Conservation (phyloP, 2,797 vertebrate species). For the Parotocinclus haroldoi region DNA sequence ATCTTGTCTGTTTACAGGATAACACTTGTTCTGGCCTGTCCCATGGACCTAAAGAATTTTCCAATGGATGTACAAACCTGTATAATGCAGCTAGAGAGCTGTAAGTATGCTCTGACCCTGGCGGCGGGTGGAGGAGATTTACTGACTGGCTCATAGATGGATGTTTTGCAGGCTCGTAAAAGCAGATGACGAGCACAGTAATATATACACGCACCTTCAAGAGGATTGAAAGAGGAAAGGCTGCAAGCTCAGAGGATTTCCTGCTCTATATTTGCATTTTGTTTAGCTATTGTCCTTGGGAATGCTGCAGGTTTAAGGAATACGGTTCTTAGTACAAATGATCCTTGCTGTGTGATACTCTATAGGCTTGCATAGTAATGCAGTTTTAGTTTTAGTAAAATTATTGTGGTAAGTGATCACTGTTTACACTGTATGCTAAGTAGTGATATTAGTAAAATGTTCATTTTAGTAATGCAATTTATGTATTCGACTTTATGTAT, state of each 20-base stretch:
- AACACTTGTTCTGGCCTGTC: conserved; percentile 82
- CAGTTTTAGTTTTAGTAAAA: background rate
- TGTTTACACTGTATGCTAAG: too few relatives aligned
- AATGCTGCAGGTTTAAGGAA: conserved; percentile 14
- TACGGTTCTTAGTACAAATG: too few relatives aligned
- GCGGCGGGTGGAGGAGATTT: conserved; percentile 45
- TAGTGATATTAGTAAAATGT: too few relatives aligned
- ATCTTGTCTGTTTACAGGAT: conserved; percentile 68
- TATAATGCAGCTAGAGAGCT: conserved; percentile 99
- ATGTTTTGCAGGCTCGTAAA: conserved; percentile 46
- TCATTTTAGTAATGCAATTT: too few relatives aligned
- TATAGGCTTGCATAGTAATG: too few relatives aligned
- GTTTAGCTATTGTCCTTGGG: conserved; percentile 38
- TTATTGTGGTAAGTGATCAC: too few relatives aligned
- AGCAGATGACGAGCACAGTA: conserved; percentile 51
- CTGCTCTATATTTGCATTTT: conserved; percentile 14
- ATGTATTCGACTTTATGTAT: too few relatives aligned
- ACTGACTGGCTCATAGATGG: conserved; percentile 53
- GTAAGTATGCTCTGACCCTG: conserved; percentile 75
- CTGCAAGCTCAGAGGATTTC: conserved; percentile 27
- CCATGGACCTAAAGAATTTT: conserved; percentile 96
- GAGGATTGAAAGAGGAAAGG: conserved; percentile 44
- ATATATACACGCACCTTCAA: conserved; percentile 49
- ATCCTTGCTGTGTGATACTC: too few relatives aligned
- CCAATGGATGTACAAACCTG: conserved; percentile 99